A percentile compares a stretch with the other conserved stretches of the same genome.
phyloP scores from a whole-genome alignment of 2,888 invertebrate genomes.

The Rotaria macrura region DNA sequence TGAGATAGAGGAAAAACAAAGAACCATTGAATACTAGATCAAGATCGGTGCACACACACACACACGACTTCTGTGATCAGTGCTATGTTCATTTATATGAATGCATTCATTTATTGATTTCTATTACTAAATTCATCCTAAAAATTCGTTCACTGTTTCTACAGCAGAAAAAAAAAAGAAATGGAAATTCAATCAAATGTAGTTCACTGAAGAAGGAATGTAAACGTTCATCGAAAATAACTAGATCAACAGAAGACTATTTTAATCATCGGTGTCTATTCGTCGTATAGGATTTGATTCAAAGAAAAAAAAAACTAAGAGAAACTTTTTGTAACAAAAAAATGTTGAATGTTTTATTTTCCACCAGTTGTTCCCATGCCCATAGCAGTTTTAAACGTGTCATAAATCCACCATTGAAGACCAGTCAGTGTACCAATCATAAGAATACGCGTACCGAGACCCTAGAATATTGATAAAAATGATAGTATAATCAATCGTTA shows the following conservation, averaged over 20 bases:
- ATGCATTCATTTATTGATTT: background rate
- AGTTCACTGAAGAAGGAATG: background rate
- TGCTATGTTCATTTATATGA: background rate
- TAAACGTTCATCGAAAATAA: background rate
- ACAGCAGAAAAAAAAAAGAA: background rate
- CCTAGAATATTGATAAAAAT: background rate
- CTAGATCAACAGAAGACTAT: background rate
- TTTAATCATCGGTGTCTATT: background rate
- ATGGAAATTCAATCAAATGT: background rate
- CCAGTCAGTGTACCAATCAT: slow-evolving; percentile 22
- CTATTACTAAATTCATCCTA: background rate
- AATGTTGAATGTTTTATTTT: background rate
- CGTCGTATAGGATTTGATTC: background rate
- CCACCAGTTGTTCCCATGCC: slow-evolving; percentile 11
- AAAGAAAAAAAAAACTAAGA: background rate
- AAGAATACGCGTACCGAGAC: background rate
- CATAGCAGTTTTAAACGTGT: background rate
- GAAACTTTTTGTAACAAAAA: background rate
- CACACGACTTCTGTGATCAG: too few relatives aligned
- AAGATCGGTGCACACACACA: too few relatives aligned
- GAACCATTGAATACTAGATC: too few relatives aligned
- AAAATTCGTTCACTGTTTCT: background rate
- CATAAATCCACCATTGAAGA: slow-evolving; percentile 19
- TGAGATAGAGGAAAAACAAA: too few relatives aligned
- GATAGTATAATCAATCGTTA: background rate